phyloP scores from a whole-genome alignment of 2,797 vertebrate species.

The Sebastolobus altivelis region DNA sequence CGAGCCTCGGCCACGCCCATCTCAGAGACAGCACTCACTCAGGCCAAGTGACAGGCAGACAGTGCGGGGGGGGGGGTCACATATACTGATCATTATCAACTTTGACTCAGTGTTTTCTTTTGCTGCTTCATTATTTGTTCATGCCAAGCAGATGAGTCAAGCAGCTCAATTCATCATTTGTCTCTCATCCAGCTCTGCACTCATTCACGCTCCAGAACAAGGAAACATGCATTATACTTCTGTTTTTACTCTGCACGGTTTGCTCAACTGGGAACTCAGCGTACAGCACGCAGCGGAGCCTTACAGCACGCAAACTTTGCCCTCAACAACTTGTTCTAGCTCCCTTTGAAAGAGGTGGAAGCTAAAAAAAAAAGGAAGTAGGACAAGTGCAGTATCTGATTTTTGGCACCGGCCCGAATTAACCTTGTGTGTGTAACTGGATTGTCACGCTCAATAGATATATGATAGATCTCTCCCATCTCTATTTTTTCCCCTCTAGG shows the following conservation, averaged over 20 bases:
- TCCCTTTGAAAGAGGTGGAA: not conserved
- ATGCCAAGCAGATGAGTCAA: slow-evolving; percentile 58
- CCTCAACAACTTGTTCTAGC: slow-evolving; percentile 23
- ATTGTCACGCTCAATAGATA: slow-evolving; percentile 12
- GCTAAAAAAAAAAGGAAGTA: not conserved
- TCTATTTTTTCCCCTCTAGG: not conserved
- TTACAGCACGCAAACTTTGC: slow-evolving; percentile 25
- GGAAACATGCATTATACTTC: not conserved
- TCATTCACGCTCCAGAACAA: slow-evolving; percentile 42
- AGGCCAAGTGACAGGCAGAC: too few relatives aligned
- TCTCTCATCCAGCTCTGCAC: slow-evolving; percentile 10
- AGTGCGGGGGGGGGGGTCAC: too few relatives aligned
- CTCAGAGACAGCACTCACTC: too few relatives aligned
- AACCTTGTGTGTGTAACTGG: not conserved
- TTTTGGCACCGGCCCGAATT: not conserved
- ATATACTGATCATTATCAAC: slow-evolving; percentile 28
- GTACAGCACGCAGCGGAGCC: slow-evolving; percentile 33
- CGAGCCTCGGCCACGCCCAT: rapidly evolving
- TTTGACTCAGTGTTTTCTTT: slow-evolving; percentile 50
- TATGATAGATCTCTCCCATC: not conserved
- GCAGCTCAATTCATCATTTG: slow-evolving; percentile 36
- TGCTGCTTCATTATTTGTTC: slow-evolving; percentile 8
- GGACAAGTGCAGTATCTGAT: not conserved
- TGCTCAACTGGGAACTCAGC: slow-evolving; percentile 29
- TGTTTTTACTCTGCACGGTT: slow-evolving; percentile 2